phyloP scores from a whole-genome alignment of 2,888 invertebrate genomes.

The Lacanobia oleracea region DNA sequence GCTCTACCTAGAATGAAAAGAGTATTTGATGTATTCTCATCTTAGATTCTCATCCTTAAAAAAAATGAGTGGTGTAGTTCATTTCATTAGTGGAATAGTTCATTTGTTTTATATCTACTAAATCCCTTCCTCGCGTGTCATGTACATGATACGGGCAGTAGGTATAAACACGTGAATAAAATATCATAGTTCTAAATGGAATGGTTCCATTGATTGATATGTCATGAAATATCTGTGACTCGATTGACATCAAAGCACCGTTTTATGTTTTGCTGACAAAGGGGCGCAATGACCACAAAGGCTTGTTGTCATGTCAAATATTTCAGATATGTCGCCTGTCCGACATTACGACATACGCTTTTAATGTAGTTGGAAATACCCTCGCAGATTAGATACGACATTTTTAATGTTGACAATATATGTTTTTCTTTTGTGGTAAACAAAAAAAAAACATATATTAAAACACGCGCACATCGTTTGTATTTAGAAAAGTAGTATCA shows the following conservation, averaged over 20 bases:
- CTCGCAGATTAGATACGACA: not conserved
- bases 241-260: slow-evolving; percentile 51
- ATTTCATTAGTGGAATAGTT: no score
- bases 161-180: not conserved
- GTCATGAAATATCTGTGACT: slow-evolving; percentile 25
- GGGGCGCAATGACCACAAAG: slow-evolving; percentile 48
- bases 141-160: not conserved
- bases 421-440: no score
- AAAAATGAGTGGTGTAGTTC: no score
- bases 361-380: slow-evolving; percentile 19
- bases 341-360: slow-evolving; percentile 9
- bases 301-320: slow-evolving; percentile 39
- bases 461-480: no score
- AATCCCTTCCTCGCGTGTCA: not conserved
- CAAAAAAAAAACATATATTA: no score
- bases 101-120: not conserved
- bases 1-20: no score
- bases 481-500: no score
- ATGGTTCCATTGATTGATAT: slow-evolving; percentile 18
- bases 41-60: no score
- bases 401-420: slow-evolving; percentile 4
- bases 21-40: no score
- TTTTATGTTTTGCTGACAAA: slow-evolving; percentile 41
- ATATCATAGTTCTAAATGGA: not conserved
- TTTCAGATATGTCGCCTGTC: slow-evolving; percentile 27